A percentile compares a stretch with the other conserved stretches of the same genome.
These are phyloP conservation scores for Amblyjoppa fuscipennis DNA, from an alignment of 2,888 invertebrate species.

Conservation along the genomic window DNA sequence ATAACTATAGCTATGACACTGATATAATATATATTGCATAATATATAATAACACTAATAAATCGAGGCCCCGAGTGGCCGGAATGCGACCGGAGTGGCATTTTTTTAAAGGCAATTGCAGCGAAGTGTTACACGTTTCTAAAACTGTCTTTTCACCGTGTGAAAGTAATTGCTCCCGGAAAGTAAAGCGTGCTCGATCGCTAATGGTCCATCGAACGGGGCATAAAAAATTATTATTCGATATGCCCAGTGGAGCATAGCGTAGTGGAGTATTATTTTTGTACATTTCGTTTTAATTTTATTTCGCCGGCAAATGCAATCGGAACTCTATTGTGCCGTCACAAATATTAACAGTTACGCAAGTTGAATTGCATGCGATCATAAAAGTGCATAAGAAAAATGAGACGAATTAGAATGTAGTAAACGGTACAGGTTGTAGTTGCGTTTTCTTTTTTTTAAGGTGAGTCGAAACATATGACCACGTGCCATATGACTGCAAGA, in stretches of 20 bases:
- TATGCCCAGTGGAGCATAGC: neutral
- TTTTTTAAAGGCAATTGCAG: neutral
- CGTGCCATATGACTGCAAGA: too few species aligned
- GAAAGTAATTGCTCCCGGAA: constrained; percentile 7
- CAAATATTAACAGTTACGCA: neutral
- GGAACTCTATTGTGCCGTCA: neutral
- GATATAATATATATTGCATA: too few species aligned
- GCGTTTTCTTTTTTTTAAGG: neutral
- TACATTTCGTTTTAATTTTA: neutral
- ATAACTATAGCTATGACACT: too few species aligned
- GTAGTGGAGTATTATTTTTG: neutral
- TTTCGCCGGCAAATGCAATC: neutral
- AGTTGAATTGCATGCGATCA: neutral
- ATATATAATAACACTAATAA: neutral
- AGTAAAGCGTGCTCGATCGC: neutral
- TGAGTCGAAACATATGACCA: neutral
- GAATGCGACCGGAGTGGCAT: neutral
- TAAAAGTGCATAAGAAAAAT: neutral
- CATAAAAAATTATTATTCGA: too few species aligned
- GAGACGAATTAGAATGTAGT: neutral
- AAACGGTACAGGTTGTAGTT: neutral
- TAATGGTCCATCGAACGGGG: too few species aligned
- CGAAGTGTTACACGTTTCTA: neutral
- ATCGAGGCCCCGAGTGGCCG: neutral
- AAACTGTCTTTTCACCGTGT: constrained; percentile 1